Percentiles rank a stretch among this genome's conserved stretches.
Conservation (phyloP, 2,888 invertebrate species). For the Temnothorax ravouxi region DNA sequence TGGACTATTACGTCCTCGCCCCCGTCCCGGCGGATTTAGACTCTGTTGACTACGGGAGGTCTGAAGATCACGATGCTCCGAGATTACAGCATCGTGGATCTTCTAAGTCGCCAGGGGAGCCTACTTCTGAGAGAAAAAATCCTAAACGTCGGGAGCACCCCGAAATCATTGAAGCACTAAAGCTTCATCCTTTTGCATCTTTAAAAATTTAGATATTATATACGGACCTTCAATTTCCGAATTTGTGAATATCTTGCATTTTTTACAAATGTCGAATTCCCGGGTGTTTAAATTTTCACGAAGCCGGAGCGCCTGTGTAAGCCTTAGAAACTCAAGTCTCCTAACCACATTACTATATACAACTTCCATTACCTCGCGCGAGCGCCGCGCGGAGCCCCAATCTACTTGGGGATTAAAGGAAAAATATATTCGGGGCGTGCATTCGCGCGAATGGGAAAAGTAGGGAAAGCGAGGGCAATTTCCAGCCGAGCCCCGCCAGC, state of each 20-base stretch:
- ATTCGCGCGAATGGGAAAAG: slow-evolving; percentile 23
- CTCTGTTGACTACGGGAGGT: neutral
- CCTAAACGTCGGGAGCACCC: neutral
- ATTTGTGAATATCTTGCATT: neutral
- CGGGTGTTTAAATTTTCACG: neutral
- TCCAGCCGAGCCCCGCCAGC: slow-evolving; percentile 33
- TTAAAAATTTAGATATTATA: neutral
- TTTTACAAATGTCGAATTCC: neutral
- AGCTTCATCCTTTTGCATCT: neutral
- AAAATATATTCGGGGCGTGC: slow-evolving; percentile 44
- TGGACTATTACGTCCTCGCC: neutral
- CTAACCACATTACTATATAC: neutral
- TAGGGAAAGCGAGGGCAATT: slow-evolving; percentile 56
- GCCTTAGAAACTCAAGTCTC: neutral
- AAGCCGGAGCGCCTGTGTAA: too few species aligned
- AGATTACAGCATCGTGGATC: slow-evolving; percentile 15
- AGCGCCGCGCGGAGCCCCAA: neutral
- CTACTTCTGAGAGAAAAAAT: neutral
- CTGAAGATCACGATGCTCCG: neutral
- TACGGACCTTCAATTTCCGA: neutral
- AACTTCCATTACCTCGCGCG: neutral
- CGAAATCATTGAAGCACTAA: neutral
- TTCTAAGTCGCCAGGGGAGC: too few species aligned
- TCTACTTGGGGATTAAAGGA: slow-evolving; percentile 31
- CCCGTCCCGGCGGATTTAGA: neutral